Evolutionary conservation across 2,888 invertebrate species (phyloP).

Genomic region (Mythimna ferrago): DNA sequence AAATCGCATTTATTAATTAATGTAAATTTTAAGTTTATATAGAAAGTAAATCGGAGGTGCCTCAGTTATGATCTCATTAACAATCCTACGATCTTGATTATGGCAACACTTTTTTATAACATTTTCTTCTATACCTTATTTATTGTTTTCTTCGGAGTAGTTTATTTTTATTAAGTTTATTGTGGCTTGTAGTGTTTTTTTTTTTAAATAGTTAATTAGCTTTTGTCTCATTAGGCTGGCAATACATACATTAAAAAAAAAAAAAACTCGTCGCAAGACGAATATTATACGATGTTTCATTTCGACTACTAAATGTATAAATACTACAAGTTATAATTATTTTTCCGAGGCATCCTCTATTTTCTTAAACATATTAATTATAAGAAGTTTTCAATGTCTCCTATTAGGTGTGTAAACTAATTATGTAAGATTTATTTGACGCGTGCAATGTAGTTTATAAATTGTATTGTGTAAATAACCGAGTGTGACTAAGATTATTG

Average conservation of each 20-base stretch:
- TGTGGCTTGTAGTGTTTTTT: slow-evolving; percentile 44
- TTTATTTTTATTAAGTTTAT: slow-evolving; percentile 44
- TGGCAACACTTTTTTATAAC: slow-evolving; percentile 60
- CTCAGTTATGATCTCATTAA: slow-evolving; percentile 68
- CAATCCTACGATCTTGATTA: slow-evolving; percentile 64
- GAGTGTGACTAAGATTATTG: slow-evolving; percentile 55
- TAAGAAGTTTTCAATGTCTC: slow-evolving; percentile 53
- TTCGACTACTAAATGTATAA: not conserved
- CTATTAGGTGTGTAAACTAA: slow-evolving; percentile 57
- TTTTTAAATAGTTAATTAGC: not conserved
- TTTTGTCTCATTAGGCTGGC: not conserved
- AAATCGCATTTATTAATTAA: slow-evolving; percentile 63
- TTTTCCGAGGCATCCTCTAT: slow-evolving; percentile 57
- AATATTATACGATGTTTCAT: too few species aligned
- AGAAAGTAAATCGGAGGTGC: slow-evolving; percentile 55
- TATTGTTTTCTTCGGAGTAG: slow-evolving; percentile 51
- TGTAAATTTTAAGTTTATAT: slow-evolving; percentile 53
- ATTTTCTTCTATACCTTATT: slow-evolving; percentile 52
- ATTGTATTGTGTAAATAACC: slow-evolving; percentile 62
- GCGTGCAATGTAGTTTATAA: slow-evolving; percentile 84
- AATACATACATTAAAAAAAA: not conserved
- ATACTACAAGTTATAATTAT: slow-evolving; percentile 27
- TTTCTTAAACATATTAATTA: slow-evolving; percentile 41
- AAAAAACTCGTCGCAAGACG: not conserved
- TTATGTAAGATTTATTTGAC: slow-evolving; percentile 70